Percentiles rank a stretch among this genome's conserved stretches.
Evolutionary conservation across 2,113 vertebrate genomes (phyloP).

Genomic region (Gnathochromis pfefferi): DNA sequence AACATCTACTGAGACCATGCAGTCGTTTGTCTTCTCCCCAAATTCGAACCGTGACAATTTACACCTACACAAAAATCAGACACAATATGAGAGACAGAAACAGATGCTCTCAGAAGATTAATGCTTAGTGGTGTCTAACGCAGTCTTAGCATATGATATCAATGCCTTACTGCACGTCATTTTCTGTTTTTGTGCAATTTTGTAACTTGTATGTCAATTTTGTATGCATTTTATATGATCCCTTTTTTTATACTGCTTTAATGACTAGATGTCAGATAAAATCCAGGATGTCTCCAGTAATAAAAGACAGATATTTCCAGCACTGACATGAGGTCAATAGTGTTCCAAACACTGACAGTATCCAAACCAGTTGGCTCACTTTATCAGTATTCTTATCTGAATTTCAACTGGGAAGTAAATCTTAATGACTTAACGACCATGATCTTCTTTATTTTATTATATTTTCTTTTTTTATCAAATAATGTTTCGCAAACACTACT

Average conservation of each 20-base stretch:
- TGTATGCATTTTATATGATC: background rate
- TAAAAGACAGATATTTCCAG: slow-evolving; percentile 14
- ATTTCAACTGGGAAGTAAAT: background rate
- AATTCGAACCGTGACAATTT: too few species aligned
- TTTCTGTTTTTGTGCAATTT: background rate
- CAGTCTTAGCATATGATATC: background rate
- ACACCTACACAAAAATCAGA: background rate
- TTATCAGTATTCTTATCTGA: slow-evolving; percentile 33
- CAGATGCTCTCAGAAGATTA: background rate
- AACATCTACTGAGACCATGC: too few species aligned
- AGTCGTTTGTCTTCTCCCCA: too few species aligned
- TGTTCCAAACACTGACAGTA: background rate
- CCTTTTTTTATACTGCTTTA: background rate
- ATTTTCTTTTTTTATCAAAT: background rate
- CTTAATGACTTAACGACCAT: background rate
- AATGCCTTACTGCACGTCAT: background rate
- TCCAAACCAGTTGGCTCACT: slow-evolving; percentile 16
- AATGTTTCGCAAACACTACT: background rate
- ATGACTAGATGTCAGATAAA: background rate
- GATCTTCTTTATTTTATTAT: background rate
- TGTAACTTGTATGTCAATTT: background rate
- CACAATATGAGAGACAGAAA: background rate
- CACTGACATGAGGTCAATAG: background rate
- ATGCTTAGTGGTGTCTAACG: background rate
- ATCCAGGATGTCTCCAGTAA: background rate